Conservation (phyloP, 2,888 invertebrate genomes). For the Steromphala cineraria region DNA sequence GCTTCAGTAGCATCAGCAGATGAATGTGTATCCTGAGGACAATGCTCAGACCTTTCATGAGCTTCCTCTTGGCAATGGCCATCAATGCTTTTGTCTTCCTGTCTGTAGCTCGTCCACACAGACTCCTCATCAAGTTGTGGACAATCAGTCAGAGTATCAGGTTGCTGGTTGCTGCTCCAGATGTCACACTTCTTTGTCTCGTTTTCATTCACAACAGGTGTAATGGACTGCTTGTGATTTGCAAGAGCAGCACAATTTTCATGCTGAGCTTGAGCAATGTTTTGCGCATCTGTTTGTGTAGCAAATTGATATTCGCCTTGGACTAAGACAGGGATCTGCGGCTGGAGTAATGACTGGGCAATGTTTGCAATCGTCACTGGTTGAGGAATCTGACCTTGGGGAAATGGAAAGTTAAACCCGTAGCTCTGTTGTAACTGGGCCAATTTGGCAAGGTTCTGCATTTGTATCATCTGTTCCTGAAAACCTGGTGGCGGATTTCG, state of each 20-base stretch:
- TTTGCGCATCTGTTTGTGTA: too few relatives aligned
- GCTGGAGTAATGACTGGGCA: background rate
- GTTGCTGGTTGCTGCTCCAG: too few relatives aligned
- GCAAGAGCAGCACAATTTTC: too few relatives aligned
- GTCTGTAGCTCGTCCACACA: too few relatives aligned
- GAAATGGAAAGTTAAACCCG: background rate
- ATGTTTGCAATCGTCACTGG: background rate
- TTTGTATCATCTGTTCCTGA: background rate
- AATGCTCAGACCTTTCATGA: background rate
- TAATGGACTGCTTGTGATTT: too few relatives aligned
- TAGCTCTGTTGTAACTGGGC: background rate
- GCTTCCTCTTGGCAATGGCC: background rate
- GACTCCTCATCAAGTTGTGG: too few relatives aligned
- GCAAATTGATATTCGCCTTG: too few relatives aligned
- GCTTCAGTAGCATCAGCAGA: background rate
- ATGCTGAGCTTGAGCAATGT: too few relatives aligned
- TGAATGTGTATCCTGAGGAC: background rate
- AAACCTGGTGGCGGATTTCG: background rate
- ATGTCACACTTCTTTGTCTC: too few relatives aligned
- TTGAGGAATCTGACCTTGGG: background rate
- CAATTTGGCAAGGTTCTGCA: background rate
- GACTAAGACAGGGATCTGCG: background rate
- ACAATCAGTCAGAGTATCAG: too few relatives aligned
- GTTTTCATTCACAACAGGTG: too few relatives aligned
- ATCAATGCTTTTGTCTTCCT: background rate